Conservation (phyloP, 30 jellyfish, hydroid and myxozoan species). For the Aurelia coerulea region DNA sequence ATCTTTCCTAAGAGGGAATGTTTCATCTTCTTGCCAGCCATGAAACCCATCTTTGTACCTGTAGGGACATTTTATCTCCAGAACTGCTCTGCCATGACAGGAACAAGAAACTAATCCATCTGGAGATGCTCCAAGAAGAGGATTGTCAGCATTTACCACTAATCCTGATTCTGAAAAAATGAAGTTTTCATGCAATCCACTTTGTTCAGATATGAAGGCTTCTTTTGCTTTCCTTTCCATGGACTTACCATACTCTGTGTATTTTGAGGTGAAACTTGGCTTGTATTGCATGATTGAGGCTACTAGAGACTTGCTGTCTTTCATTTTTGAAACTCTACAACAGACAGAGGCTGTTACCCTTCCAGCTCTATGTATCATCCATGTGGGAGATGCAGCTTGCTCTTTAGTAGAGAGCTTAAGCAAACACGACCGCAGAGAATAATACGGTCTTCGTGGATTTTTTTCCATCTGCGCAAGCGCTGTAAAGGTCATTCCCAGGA, state of each 20-base stretch:
- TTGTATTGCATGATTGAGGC: slow-evolving; percentile 47
- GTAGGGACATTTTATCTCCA: slow-evolving; percentile 48
- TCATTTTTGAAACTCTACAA: slow-evolving; percentile 28
- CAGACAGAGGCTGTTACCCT: slow-evolving; percentile 36
- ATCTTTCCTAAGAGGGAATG: slow-evolving; percentile 18
- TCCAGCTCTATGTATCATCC: slow-evolving; percentile 63
- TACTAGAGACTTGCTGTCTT: slow-evolving; percentile 34
- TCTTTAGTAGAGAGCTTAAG: no score
- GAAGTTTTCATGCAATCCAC: slow-evolving; percentile 22
- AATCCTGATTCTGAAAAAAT: slow-evolving; percentile 15
- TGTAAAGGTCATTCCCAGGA: no score
- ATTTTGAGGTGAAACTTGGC: slow-evolving; percentile 38
- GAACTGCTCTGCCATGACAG: slow-evolving; percentile 41
- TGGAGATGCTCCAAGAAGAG: slow-evolving; percentile 49
- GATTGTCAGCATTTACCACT: slow-evolving; percentile 29
- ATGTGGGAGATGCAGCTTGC: slow-evolving; percentile 16
- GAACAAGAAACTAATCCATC: slow-evolving; percentile 29
- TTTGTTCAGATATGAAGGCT: slow-evolving; percentile 12
- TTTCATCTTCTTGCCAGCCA: slow-evolving; percentile 34
- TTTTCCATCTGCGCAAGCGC: no score
- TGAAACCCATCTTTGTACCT: slow-evolving; percentile 32
- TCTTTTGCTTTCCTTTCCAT: slow-evolving; percentile 33
- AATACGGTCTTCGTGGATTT: no score
- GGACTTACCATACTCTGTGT: slow-evolving; percentile 28
- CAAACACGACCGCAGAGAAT: no score